Percentiles rank a stretch among this genome's conserved stretches.
Evolutionary conservation across 2,888 invertebrate species (phyloP).

Genomic region (Lasioglossum zephyrum): DNA sequence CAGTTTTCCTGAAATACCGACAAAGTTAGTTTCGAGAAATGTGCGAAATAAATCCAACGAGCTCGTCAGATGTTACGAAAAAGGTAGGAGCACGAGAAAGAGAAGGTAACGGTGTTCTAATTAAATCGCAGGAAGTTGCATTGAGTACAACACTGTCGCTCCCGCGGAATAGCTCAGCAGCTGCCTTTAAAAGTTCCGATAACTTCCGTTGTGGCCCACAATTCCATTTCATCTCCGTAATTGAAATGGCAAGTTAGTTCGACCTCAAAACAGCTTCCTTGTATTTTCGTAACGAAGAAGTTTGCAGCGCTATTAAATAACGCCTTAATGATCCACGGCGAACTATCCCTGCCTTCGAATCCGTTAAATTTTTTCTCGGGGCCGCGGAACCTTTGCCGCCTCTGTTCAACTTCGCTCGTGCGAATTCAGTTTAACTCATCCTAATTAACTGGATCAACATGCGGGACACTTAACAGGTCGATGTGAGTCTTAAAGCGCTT

Average conservation of each 20-base stretch:
- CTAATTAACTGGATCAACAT: neutral
- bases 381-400: neutral
- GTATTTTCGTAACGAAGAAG: constrained; percentile 49
- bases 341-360: no score
- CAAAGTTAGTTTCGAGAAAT: neutral
- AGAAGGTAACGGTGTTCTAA: constrained; percentile 29
- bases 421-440: constrained; percentile 8
- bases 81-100: neutral
- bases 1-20: no score
- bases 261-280: constrained; percentile 50
- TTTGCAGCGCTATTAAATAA: constrained; percentile 48
- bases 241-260: constrained; percentile 55
- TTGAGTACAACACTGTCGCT: constrained; percentile 10
- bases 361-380: neutral
- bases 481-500: neutral
- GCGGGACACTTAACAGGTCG: neutral
- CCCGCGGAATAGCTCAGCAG: constrained; percentile 12
- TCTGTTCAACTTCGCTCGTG: neutral
- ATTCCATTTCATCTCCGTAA: constrained; percentile 55
- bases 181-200: constrained; percentile 54
- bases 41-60: neutral
- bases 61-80: neutral
- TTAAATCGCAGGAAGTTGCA: constrained; percentile 45
- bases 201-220: constrained; percentile 40
- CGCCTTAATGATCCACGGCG: constrained; percentile 37